These are phyloP conservation scores for Coregonus sp. DNA, from an alignment of 2,797 vertebrate genomes.

Conservation along the genomic window DNA sequence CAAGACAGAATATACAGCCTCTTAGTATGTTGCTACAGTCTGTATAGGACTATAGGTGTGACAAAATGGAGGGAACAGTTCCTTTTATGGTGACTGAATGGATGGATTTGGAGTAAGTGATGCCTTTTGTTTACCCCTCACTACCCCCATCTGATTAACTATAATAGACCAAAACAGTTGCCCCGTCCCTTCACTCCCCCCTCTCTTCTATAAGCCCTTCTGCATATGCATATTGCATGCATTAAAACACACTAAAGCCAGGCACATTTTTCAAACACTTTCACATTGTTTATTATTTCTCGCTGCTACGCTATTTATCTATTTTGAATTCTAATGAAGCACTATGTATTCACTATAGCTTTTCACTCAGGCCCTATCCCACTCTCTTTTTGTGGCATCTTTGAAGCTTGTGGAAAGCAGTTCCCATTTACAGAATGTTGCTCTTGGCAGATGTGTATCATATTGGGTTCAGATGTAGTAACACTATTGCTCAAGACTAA, in stretches of 20 bases:
- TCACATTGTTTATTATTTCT: not conserved
- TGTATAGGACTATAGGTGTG: not conserved
- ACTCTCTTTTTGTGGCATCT: constrained; percentile 11
- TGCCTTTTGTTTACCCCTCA: not conserved
- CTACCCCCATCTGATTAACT: not conserved
- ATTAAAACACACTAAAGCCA: not conserved
- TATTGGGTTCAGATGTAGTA: constrained; percentile 25
- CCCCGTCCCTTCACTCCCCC: not conserved
- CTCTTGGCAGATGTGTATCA: constrained; percentile 26
- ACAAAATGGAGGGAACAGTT: not conserved
- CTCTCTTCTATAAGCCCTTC: not conserved
- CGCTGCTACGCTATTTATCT: not conserved
- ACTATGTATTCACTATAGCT: not conserved
- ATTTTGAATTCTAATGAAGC: constrained; percentile 11
- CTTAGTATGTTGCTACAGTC: not conserved
- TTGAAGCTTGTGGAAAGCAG: constrained; percentile 28
- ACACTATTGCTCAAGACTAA: constrained; percentile 3
- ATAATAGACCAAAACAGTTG: not conserved
- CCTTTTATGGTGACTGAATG: not conserved
- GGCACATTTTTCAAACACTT: not conserved
- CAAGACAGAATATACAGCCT: not conserved
- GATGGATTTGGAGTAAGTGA: not conserved
- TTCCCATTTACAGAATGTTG: constrained; percentile 25
- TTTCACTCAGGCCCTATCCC: not conserved
- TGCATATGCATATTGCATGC: constrained; percentile 25